These are phyloP conservation scores for Pagrus major DNA, from an alignment of 2,113 vertebrate genomes.

Conservation along the genomic window DNA sequence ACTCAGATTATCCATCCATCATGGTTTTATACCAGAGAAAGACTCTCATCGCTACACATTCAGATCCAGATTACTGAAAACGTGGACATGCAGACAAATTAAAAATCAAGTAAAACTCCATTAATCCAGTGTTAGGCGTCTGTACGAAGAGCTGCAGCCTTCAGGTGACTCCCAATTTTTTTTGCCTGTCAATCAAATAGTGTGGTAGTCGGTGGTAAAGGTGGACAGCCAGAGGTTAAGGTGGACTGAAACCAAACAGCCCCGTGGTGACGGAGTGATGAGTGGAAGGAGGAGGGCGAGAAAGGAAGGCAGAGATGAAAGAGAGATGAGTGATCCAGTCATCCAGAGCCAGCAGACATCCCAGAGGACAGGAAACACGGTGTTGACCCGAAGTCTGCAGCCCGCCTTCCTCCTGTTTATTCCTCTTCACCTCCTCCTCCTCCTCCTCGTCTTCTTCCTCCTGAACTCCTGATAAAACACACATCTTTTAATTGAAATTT, in stretches of 20 bases:
- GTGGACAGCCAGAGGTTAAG: constrained; percentile 4
- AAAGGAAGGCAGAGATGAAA: constrained; percentile 39
- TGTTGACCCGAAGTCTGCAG: constrained; percentile 21
- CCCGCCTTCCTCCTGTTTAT: background rate
- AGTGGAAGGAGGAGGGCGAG: constrained; percentile 35
- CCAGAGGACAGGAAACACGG: constrained; percentile 50
- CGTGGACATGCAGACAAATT: too few relatives aligned
- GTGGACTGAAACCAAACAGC: constrained; percentile 22
- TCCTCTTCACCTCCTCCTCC: background rate
- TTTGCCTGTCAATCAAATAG: background rate
- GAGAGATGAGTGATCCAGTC: constrained; percentile 61
- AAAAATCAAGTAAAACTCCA: too few relatives aligned
- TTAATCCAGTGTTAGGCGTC: too few relatives aligned
- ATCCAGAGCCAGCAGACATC: constrained; percentile 31
- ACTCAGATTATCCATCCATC: too few relatives aligned
- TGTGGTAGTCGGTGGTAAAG: background rate
- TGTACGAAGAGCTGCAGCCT: too few relatives aligned
- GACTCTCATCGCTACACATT: too few relatives aligned
- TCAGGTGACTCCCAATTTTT: background rate
- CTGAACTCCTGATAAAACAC: background rate
- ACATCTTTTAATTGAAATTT: too few relatives aligned
- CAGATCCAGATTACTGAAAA: too few relatives aligned
- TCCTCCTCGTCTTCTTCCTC: background rate
- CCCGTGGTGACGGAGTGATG: constrained; percentile 50
- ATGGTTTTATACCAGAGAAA: too few relatives aligned